phyloP scores from a whole-genome alignment of 2,113 vertebrate species.

The Phainopepla nitens region DNA sequence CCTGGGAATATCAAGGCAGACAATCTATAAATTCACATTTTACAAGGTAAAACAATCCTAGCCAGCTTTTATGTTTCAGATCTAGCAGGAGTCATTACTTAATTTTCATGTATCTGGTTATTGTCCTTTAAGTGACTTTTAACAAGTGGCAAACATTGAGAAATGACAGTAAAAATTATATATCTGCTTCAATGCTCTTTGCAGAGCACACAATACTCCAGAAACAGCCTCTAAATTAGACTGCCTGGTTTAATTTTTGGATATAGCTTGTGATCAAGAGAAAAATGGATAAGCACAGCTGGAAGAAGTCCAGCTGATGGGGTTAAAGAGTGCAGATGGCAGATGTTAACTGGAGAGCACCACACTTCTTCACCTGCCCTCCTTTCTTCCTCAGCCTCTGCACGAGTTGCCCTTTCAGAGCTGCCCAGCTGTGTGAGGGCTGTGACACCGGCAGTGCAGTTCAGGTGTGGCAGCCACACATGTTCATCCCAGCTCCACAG shows the following conservation, averaged over 20 bases:
- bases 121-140: not conserved
- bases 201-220: not conserved
- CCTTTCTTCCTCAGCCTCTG: not conserved
- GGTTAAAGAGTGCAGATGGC: not conserved
- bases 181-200: not conserved
- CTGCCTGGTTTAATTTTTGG: not conserved
- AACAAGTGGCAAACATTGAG: not conserved
- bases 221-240: not conserved
- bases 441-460: not conserved
- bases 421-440: not conserved
- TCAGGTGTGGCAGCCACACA: accelerated
- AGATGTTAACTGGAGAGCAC: not conserved
- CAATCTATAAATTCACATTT: not conserved
- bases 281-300: not conserved
- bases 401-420: not conserved
- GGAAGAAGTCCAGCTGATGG: not conserved
- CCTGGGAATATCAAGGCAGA: not conserved
- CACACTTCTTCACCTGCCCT: not conserved
- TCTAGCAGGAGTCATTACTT: not conserved
- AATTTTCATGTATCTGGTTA: not conserved
- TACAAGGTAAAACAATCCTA: not conserved
- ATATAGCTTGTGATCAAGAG: not conserved
- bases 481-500: not conserved
- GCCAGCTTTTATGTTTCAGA: not conserved
- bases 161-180: not conserved